Evolutionary conservation across 2,113 vertebrate species (phyloP).

Genomic region (Tympanuchus pallidicinctus): DNA sequence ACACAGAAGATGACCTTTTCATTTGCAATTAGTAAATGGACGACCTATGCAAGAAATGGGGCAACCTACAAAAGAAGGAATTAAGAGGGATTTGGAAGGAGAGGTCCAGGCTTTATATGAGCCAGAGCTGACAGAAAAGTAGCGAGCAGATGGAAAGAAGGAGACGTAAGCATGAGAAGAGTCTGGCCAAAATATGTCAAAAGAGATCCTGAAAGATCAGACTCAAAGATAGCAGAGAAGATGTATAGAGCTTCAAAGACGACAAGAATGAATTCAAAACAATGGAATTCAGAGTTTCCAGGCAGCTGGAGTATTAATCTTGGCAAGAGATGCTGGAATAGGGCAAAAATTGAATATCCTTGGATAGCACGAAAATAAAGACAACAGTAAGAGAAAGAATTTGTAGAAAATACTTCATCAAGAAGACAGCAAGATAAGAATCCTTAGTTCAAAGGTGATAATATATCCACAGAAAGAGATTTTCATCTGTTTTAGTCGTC

Average conservation of each 20-base stretch:
- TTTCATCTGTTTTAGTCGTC: not conserved
- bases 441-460: not conserved
- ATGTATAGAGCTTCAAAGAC: not conserved
- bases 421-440: slow-evolving; percentile 5
- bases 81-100: not conserved
- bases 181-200: not conserved
- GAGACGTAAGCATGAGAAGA: not conserved
- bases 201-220: not conserved
- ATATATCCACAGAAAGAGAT: not conserved
- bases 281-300: slow-evolving; percentile 64
- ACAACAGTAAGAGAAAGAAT: not conserved
- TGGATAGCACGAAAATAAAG: not conserved
- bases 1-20: not conserved
- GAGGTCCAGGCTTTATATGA: not conserved
- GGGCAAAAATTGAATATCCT: slow-evolving; percentile 40
- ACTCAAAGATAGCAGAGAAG: slow-evolving; percentile 8
- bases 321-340: not conserved
- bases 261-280: slow-evolving; percentile 50
- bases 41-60: not conserved
- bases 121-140: not conserved
- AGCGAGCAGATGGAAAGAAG: not conserved
- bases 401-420: not conserved
- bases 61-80: fast-evolving
- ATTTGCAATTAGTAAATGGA: not conserved
- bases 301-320: slow-evolving; percentile 64